Base-by-base conservation (phyloP, 2,797 vertebrate species). In the Scleropages formosus region DNA sequence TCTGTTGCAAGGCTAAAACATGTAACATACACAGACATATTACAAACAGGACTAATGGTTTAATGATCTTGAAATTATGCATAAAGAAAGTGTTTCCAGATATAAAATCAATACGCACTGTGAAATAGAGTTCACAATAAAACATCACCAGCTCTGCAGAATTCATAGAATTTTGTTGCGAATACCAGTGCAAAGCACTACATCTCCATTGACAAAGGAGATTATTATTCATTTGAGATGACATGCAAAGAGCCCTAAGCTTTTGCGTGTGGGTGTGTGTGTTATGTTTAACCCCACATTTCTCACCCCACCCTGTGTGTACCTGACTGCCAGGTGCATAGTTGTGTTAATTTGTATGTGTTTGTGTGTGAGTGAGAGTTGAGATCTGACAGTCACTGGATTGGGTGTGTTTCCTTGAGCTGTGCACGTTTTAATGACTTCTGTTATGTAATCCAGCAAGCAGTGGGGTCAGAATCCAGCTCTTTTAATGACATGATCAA, bases 291-390 rank as follows among this genome's bases (percentile, higher is more conserved):
- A 26, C 13, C 58, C 16, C 12, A 13, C n/a, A 31, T 24, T 58
- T 16, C 22, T 3, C 4, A 74, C 65, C 56, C 39, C 10, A 26
- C 65, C 65, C 39, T 49, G 56, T 59, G 20, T 47, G 64, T 59
- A 66, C 39, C 53, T 60, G 31, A 75, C 16, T 59, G 74, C 68
- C 72, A 69, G 56, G 65, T 75, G 74, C 24, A 26, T 66, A 69
- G 74, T 9, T 75, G 53, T 68, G 53, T 71, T 49, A 24, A 53
- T 56, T 53, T 24, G 49, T 11, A 47, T n/a, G 51, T 49, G 24
- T 15, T 26, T 53, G 51, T 47, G 13, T 20, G 47, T 39, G 27
- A n/a, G 65, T 46, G 12, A 68, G 74, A 75, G 64, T 59, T 31
- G 26, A 44, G 46, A 20, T 47, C 56, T 18, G 62, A 66, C 62